Evolutionary conservation across 1,140 invertebrate genomes (phyloP), one percentile per base, ranked within the genome.

Genomic region (Zaprionus nigranus): DNA sequence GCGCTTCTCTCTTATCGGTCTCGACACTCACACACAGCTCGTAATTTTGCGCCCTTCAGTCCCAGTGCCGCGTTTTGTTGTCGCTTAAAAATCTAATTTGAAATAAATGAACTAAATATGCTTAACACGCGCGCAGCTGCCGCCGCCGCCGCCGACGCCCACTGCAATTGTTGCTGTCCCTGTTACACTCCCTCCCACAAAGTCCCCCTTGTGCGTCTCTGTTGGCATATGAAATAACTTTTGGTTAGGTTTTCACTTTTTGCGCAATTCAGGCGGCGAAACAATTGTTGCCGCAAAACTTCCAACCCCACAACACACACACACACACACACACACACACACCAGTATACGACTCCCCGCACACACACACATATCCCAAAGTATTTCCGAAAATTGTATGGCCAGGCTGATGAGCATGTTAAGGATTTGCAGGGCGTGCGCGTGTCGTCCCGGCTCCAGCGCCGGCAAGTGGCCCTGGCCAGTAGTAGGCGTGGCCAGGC

Each of bases 81-180:
- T 76, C 72, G 82, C 82, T 65, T 75, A 82, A 78, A 82, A 90
- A 91, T 91, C 90, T 91, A 91, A 90, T 91, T 91, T 91, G 82
- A 90, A 91, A 91, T 91, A 91, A 91, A 91, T 91, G 90, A 91
- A 91, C 90, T 91, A 91, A 91, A 91, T 91, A 91, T 91, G 90
- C 90, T 91, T 91, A 91, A 91, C 90, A 91, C 90, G 90, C 85
- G 81, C 87, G 56, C 30, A 67, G 66, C 60, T 9, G 49, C 20
- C 53, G 40, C 6, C 58, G 54, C 59, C 74, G 66, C 60, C 7
- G 49, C 20, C 53, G 40, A 11, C 58, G 54, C 59, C 74, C 74
- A 43, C 54, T 59, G 60, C 66, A 59, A 69, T 68, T 71, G 66
- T 63, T 56, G 49, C 54, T 34, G 22, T 49, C n/a, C 46, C 54